phyloP scores from a whole-genome alignment of 2,888 invertebrate species.

The Cremastinae sp. region DNA sequence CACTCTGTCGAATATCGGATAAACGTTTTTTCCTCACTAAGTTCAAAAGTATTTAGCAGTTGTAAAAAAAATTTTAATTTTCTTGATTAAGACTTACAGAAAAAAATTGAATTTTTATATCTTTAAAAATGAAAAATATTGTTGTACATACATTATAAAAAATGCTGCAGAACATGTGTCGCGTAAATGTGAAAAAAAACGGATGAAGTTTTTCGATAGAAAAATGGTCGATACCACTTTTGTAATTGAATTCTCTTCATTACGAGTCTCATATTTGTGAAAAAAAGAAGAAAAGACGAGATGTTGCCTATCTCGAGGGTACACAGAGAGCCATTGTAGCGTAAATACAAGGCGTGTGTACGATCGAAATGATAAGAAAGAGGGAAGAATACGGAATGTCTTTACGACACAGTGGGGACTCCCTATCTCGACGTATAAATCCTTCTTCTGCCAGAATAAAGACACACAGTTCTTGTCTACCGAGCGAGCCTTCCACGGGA shows the following conservation, averaged over 20 bases:
- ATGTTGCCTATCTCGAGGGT: background rate
- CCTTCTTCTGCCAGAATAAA: conserved; percentile 26
- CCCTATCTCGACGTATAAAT: conserved; percentile 36
- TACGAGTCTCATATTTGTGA: conserved; percentile 35
- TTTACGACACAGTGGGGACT: conserved; percentile 42
- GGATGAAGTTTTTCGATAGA: background rate
- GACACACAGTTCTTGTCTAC: conserved; percentile 5
- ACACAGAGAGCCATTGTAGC: background rate
- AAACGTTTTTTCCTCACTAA: no score
- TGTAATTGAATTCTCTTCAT: conserved; percentile 48
- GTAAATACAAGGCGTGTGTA: conserved; percentile 2
- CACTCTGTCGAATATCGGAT: no score
- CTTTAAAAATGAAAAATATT: no score
- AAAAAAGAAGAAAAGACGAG: background rate
- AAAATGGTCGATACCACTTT: conserved; percentile 33
- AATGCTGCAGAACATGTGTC: no score
- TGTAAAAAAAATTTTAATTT: no score
- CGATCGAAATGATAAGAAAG: conserved; percentile 24
- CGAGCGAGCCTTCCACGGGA: background rate
- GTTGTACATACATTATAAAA: no score
- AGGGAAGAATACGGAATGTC: conserved; percentile 18
- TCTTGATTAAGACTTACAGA: no score
- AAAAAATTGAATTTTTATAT: no score
- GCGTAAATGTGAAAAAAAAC: background rate
- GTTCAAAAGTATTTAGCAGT: no score